A percentile compares a stretch with the other conserved stretches of the same genome.
phyloP scores from a whole-genome alignment of 1,140 invertebrate species.

The Trissolcus basalis region DNA sequence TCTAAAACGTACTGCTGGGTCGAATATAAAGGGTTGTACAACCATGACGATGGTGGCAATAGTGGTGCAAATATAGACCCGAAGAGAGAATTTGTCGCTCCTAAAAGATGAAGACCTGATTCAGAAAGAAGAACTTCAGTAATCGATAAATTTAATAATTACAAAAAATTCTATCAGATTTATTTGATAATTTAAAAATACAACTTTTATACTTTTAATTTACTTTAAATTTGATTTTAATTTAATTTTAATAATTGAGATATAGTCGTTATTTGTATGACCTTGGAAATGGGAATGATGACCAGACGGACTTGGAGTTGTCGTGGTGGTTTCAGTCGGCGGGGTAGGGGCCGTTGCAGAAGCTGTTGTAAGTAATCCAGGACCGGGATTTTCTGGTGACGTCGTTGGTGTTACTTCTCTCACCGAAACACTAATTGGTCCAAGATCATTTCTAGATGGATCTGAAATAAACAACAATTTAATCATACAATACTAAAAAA shows the following conservation, averaged over 20 bases:
- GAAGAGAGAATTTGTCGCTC: constrained; percentile 71
- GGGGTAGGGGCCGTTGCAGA: constrained; percentile 68
- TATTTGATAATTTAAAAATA: too few species aligned
- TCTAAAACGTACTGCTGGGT: constrained; percentile 73
- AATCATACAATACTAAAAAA: too few species aligned
- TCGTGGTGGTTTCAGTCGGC: constrained; percentile 66
- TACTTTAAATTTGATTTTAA: too few species aligned
- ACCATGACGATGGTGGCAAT: constrained; percentile 71
- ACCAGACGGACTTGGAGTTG: constrained; percentile 66
- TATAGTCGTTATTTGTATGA: constrained; percentile 33
- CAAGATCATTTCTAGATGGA: constrained; percentile 69
- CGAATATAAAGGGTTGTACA: constrained; percentile 72
- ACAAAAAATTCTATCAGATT: neutral
- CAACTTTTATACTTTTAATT: too few species aligned
- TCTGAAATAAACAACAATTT: constrained; percentile 60
- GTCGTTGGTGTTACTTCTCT: constrained; percentile 67
- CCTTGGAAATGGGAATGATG: constrained; percentile 74
- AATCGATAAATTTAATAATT: neutral
- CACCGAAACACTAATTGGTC: constrained; percentile 71
- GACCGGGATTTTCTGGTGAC: constrained; percentile 70
- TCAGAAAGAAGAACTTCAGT: constrained; percentile 15
- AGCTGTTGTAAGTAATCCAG: constrained; percentile 71
- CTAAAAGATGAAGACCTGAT: constrained; percentile 72
- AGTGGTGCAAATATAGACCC: constrained; percentile 74
- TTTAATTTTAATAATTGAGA: too few species aligned